Evolutionary conservation across 35 echinoderm and acorn worm species (phyloP).

Genomic region (Holothuria glaberrima): DNA sequence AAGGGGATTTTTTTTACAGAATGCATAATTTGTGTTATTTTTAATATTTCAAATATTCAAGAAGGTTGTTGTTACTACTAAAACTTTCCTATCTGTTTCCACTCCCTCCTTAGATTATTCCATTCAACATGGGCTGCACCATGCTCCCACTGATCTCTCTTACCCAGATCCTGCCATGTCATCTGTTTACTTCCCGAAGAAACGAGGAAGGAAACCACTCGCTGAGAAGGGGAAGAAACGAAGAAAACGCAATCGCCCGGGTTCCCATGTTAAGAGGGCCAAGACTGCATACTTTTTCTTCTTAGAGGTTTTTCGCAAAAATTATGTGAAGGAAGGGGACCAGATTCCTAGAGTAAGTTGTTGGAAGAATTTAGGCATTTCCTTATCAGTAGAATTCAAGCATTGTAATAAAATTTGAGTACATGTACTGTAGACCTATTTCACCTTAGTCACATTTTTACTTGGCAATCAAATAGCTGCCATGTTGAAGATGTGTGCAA

Average conservation of each 20-base stretch:
- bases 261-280: conserved; percentile 87
- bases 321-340: conserved; percentile 91
- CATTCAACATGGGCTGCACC: conserved; percentile 57
- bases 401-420: too few relatives aligned
- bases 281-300: conserved; percentile 97
- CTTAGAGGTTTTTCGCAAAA: conserved; percentile 91
- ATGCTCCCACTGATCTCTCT: conserved; percentile 38
- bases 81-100: neutral
- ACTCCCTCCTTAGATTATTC: conserved; percentile 32
- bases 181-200: conserved; percentile 65
- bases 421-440: too few relatives aligned
- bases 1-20: neutral
- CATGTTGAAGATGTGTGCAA: too few relatives aligned
- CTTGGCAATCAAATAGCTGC: too few relatives aligned
- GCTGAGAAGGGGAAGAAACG: conserved; percentile 90
- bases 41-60: neutral
- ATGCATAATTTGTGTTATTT: neutral
- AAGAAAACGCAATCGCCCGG: conserved; percentile 79
- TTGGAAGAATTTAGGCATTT: too few relatives aligned
- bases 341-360: conserved; percentile 86
- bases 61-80: neutral
- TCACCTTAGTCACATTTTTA: too few relatives aligned
- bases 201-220: conserved; percentile 81
- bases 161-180: conserved; percentile 58
- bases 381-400: too few relatives aligned